Evolutionary conservation across 2,113 vertebrate genomes (phyloP).

Genomic region (Cyprinodon variegatus): DNA sequence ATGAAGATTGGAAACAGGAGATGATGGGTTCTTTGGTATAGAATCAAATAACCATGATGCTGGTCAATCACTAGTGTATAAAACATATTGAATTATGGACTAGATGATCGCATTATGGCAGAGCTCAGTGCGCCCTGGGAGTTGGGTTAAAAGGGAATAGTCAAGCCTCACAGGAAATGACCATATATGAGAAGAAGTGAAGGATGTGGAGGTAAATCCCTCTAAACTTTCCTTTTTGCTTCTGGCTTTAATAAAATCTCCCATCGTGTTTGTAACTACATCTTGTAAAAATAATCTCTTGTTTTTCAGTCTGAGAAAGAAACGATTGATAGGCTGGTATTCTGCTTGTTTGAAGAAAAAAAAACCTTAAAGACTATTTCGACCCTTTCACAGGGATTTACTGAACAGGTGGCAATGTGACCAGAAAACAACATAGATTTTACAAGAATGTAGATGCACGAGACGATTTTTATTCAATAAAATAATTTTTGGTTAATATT

Average conservation of each 20-base stretch:
- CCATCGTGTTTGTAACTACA: neutral
- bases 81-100: constrained; percentile 64
- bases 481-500: neutral
- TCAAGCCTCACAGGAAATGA: constrained; percentile 48
- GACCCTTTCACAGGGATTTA: neutral
- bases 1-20: constrained; percentile 33
- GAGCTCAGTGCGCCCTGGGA: constrained; percentile 38
- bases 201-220: constrained; percentile 33
- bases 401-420: neutral
- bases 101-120: constrained; percentile 60
- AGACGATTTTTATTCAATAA: neutral
- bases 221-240: constrained; percentile 33
- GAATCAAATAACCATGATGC: constrained; percentile 61
- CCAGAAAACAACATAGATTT: neutral
- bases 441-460: neutral
- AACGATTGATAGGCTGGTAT: neutral
- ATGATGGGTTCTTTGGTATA: constrained; percentile 46
- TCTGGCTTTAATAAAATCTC: constrained; percentile 15
- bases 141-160: constrained; percentile 28
- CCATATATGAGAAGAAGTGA: constrained; percentile 44
- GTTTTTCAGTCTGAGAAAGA: constrained; percentile 1
- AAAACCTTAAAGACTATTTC: neutral
- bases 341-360: constrained; percentile 1
- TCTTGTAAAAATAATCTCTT: neutral
- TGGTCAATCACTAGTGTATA: constrained; percentile 54